Evolutionary conservation across 2,888 invertebrate genomes (phyloP), one percentile per base, ranked within the genome.

Genomic region (Xylota sylvarum): DNA sequence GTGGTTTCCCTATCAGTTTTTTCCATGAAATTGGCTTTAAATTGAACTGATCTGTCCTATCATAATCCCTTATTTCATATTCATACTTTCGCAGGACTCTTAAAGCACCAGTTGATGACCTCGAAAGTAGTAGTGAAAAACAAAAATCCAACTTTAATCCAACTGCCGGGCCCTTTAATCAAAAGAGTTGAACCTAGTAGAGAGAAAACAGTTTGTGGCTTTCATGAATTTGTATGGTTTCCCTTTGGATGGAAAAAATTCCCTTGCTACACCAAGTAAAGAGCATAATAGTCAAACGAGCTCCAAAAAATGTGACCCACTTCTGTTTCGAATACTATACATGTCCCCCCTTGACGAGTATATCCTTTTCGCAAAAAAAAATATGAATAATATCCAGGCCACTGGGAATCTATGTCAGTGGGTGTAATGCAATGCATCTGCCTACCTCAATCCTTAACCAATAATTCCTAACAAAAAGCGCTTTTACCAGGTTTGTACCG

Each of bases 361-460:
- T 9, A 17, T n/a, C 23, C 9, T 30, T 32, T 35, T 23, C n/a
- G n/a, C n/a, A n/a, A n/a, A 30, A 6, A 6, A 12, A 23, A 23
- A 23, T 23, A 23, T 23, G 3, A 23, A 23, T 23, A 27, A 67
- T 40, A 37, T 60, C 40, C 50, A 56, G 67, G 48, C 58, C 48
- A 60, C n/a, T 10, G 19, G 37, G 19, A 58, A 65, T 76, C 56
- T 56, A 37, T 56, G 76, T 46, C 76, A 76, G 32, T 32, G 46
- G 46, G 32, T 72, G 60, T 27, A 48, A 40, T 50, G 12, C 30
- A 23, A 50, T 40, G 19, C 27, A 12, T 32, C 17, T 12, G 7
- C 32, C 27, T 4, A 1, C 40, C 10, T 5, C n/a, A 37, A 9
- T 14, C 73, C 35, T 30, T 17, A 23, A 40, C 52, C 52, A 76